Evolutionary conservation across 2,797 vertebrate genomes (phyloP), one percentile per base, ranked within the genome.

Genomic region (Sarcophilus harrisii): DNA sequence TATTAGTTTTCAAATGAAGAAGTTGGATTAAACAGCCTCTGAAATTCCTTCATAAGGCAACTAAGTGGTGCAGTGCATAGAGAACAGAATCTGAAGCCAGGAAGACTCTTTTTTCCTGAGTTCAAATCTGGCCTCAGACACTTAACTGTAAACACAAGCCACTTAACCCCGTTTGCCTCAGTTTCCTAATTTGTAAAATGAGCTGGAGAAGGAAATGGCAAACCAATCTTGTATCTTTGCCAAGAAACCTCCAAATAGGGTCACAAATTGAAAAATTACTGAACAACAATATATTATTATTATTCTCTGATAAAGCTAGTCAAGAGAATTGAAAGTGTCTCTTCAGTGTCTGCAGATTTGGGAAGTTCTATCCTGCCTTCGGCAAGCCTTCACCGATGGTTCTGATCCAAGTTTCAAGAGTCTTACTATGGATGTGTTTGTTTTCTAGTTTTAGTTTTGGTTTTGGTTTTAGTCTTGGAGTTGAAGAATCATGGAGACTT

Each of bases 341-440:
- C 10, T 28, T 49, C 9, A 49, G 30, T 49, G 9, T 3, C 38
- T 87, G 38, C 73, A 87, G 38, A 49, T 87, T 10, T 49, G 3
- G 73, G 9, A 87, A 87, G 24, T 87, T 87, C 38, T 45, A 81
- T 81, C 38, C 9, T 27, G 8, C 18, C 38, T 38, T 24, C 27
- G 21, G 73, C 38, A 81, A 81, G 21, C 52, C 92, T 73, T 59
- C 94, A 94, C 38, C 60, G 55, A 92, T 92, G n/a, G 27, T 52
- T 81, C 94, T 57, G 57, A 94, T 91, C 90, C 16, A 92, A 32
- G n/a, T 57, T n/a, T 91, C 91, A 57, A 32, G 14, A 73, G 55
- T 73, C 94, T 96, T 55, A 38, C n/a, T 24, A 81, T 45, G 66
- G 38, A 81, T n/a, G 38, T 81, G n/a, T 45, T 87, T 87, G 24